Conservation (phyloP, 1,140 invertebrate species). For the Drosophila repleta region DNA sequence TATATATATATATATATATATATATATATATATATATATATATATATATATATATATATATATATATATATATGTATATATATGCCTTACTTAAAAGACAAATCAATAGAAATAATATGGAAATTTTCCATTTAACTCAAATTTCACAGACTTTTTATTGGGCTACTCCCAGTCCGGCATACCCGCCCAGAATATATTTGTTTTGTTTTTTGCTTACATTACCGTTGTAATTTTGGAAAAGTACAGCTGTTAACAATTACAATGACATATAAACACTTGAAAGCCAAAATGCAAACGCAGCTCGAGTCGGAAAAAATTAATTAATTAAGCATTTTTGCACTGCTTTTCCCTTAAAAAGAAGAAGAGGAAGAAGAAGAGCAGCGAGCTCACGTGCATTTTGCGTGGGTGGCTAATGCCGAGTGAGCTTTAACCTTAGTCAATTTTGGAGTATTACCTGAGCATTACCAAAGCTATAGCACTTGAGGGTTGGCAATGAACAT, state of each 20-base stretch:
- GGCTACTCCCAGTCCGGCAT: background rate
- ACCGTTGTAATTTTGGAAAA: conserved; percentile 64
- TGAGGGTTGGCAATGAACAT: background rate
- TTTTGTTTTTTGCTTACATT: conserved; percentile 38
- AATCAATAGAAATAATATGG: too few relatives aligned
- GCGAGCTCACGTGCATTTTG: conserved; percentile 39
- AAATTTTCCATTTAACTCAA: too few relatives aligned
- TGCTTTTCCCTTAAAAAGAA: background rate
- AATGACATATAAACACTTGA: conserved; percentile 62
- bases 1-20: too few relatives aligned
- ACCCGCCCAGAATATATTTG: conserved; percentile 5
- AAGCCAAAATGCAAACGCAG: conserved; percentile 53
- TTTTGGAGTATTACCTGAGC: background rate
- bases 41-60: too few relatives aligned
- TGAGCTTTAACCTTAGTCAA: conserved; percentile 31
- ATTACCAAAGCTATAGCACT: background rate
- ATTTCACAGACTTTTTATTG: background rate
- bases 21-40: too few relatives aligned
- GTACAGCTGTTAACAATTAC: conserved; percentile 72
- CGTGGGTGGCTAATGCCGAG: conserved; percentile 37
- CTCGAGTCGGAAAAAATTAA: conserved; percentile 48
- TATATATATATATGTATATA: too few relatives aligned
- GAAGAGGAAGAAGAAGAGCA: too few relatives aligned
- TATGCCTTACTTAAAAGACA: too few relatives aligned
- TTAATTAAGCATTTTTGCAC: conserved; percentile 65